Evolutionary conservation across 2,888 invertebrate species (phyloP), one percentile per base, ranked within the genome.

Genomic region (Chloroclystis v-ata): DNA sequence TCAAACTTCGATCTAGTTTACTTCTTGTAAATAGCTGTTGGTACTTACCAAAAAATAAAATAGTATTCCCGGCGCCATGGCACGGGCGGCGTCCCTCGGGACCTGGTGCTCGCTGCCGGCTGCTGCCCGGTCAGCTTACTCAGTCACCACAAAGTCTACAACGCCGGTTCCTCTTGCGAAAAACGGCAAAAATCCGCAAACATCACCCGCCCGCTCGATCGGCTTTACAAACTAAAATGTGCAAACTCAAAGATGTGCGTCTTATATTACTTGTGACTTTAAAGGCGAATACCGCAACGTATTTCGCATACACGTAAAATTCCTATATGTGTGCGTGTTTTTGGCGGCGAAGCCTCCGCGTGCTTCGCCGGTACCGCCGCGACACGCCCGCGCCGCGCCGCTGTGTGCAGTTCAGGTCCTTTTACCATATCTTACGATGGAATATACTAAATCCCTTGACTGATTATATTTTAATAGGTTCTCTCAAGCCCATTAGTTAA

Each of bases 241-340:
- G 83, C 84, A 85, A 85, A 87, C 72, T 76, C 78, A 69, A 85
- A 85, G 86, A 87, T 86, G 86, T 79, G 83, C 81, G 77, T 85
- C 86, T 86, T 87, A 87, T 87, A 86, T 85, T 78, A 87, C 75
- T 80, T 85, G 85, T 84, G 85, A 84, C 77, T 81, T 82, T 84
- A 80, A 81, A 78, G 72, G 69, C 76, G 78, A 73, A 82, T 80
- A 85, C 84, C 83, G 82, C 83, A 85, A 84, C 78, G 75, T 82
- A 81, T 86, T 87, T 82, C 79, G 80, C 83, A 78, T 81, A 74
- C 59, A 67, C 66, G 64, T 71, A 66, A 53, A 43, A 55, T 49
- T 60, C 14, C 52, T 52, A 60, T 52, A 57, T 73, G 80, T 79
- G 82, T 84, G 80, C 53, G 84, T 74, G 62, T 63, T 79, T 81